Evolutionary conservation across 2,888 invertebrate genomes (phyloP).

Genomic region (Drosophila infuscata): DNA sequence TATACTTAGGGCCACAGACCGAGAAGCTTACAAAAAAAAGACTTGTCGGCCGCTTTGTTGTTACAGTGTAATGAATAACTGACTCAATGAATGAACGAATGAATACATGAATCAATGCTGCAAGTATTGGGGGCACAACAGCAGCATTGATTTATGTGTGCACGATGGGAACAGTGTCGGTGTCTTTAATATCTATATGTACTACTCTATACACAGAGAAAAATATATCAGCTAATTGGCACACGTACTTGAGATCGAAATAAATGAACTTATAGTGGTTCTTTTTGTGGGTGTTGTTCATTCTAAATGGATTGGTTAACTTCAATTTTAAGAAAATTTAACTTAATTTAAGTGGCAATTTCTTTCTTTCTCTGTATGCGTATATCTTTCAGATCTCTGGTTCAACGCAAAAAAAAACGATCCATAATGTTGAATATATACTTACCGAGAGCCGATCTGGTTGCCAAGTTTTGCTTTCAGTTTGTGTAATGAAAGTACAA

Average conservation of each 20-base stretch:
- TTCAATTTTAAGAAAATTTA: not conserved
- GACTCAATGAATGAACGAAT: conserved; percentile 44
- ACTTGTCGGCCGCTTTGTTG: conserved; percentile 63
- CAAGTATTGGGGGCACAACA: conserved; percentile 67
- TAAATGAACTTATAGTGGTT: no score
- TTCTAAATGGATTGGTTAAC: not conserved
- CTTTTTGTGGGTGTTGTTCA: no score
- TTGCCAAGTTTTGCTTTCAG: not conserved
- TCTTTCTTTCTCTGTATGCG: not conserved
- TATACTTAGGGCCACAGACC: conserved; percentile 33
- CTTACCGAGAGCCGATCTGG: not conserved
- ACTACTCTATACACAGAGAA: conserved; percentile 1
- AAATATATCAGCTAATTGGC: not conserved
- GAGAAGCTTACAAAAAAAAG: conserved; percentile 19
- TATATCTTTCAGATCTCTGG: conserved; percentile 39
- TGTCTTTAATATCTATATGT: conserved; percentile 34
- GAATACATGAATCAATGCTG: conserved; percentile 25
- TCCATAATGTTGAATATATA: conserved; percentile 17
- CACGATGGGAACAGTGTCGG: conserved; percentile 44
- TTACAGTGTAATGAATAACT: conserved; percentile 19
- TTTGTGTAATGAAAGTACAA: conserved; percentile 20
- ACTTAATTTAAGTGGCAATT: not conserved
- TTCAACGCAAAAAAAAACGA: conserved; percentile 44
- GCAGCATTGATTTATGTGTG: conserved; percentile 72
- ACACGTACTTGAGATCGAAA: not conserved